These are phyloP conservation scores for Glyptemys insculpta DNA, from an alignment of 2,797 vertebrate genomes.

Conservation along the genomic window DNA sequence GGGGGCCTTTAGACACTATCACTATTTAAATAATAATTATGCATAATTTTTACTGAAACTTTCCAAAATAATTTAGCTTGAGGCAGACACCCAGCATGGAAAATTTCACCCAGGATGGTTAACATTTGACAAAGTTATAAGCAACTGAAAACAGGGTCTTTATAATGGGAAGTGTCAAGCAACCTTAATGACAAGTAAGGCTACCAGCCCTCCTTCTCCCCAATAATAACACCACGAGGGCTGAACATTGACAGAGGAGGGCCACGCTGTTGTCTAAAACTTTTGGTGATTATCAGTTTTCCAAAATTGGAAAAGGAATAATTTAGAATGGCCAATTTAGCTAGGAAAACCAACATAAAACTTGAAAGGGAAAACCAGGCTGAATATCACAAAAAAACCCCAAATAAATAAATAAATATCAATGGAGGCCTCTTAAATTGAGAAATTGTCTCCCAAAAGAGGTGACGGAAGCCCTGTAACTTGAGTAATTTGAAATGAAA, in stretches of 20 bases:
- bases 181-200: not conserved
- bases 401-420: too few species aligned
- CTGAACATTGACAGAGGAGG: not conserved
- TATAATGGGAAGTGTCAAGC: not conserved
- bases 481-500: not conserved
- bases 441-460: not conserved
- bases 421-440: not conserved
- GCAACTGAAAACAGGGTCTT: not conserved
- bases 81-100: not conserved
- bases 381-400: not conserved
- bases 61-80: not conserved
- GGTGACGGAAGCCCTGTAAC: not conserved
- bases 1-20: not conserved
- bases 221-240: not conserved
- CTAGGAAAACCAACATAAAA: not conserved
- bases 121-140: not conserved
- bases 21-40: not conserved
- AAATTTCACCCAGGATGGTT: not conserved
- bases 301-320: not conserved
- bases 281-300: not conserved
- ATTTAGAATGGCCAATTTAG: not conserved
- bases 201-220: not conserved
- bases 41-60: not conserved
- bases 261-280: not conserved
- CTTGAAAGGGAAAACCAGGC: not conserved